Base-by-base conservation (phyloP, 2,888 invertebrate genomes). In the Lochmaea capreae region DNA sequence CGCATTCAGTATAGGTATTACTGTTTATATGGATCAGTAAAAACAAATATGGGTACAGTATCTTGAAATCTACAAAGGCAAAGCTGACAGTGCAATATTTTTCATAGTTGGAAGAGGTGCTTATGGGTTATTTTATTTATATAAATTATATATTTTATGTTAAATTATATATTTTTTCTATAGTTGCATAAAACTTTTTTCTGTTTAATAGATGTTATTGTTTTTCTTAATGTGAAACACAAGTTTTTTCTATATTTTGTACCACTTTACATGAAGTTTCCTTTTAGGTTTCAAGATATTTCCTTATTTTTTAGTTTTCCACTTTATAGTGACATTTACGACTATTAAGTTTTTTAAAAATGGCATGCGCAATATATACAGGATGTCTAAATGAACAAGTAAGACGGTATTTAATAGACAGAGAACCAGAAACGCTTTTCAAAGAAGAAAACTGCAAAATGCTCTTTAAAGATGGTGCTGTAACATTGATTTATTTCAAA, bases 321-420 rank as follows among this genome's bases (percentile, higher is more conserved):
- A 16, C 16, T 1, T 16, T 54, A 18, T 42, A 66, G 18, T 66
- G 57, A 39, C 66, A 39, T 66, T 66, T 75, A 67, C 73, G 73
- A 61, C 74, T 71, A 67, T 73, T 76, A 58, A 76, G 69, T 77
- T 76, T 74, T 72, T 68, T 73, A 73, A 70, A 74, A 62, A 75
- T 75, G 76, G 75, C 65, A 74, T 75, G 77, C 73, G 71, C 57
- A 61, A 14, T 72, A 46, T 59, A 74, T 78, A 74, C 73, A 72
- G 65, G 22, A 33, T 66, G 66, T 66, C 39, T 16, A 54, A 54
- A 18, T 54, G 18, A 54, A 16, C 54, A 54, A 54, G 8, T 18
- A 54, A 14, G 14, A 46, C 14, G 11, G 12, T 46, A 49, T 49
- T n/a, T 6, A 49, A n/a, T 14, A 49, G n/a, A 49, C n/a, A 39